phyloP scores from a whole-genome alignment of 2,113 vertebrate species.

The Nettapus auritus region DNA sequence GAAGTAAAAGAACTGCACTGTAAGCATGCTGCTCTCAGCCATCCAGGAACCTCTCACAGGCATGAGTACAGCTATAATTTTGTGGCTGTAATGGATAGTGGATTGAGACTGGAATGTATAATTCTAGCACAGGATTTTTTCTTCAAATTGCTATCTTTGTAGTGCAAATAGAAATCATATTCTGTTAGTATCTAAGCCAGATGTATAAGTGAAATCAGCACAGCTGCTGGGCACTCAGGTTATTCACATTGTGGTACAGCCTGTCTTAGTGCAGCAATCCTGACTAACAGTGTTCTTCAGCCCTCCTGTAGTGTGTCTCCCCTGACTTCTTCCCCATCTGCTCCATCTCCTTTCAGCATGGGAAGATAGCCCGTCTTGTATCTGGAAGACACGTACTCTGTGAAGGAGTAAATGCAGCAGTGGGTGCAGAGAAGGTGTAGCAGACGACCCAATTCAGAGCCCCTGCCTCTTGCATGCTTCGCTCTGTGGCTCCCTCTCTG shows the following conservation, averaged over 20 bases:
- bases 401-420: background rate
- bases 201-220: background rate
- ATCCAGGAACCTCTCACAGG: background rate
- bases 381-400: background rate
- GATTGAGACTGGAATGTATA: constrained; percentile 15
- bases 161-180: background rate
- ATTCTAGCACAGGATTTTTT: background rate
- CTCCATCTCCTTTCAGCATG: background rate
- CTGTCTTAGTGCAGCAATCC: background rate
- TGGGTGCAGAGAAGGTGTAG: background rate
- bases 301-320: accelerated
- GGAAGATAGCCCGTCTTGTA: background rate
- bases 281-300: background rate
- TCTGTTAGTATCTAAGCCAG: background rate
- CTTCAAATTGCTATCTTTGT: background rate
- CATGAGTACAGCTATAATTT: constrained; percentile 21
- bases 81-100: background rate
- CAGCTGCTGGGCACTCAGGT: background rate
- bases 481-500: background rate
- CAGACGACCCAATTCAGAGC: accelerated
- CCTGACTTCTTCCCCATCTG: background rate
- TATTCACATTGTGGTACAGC: accelerated
- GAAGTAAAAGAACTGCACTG: background rate
- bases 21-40: background rate
- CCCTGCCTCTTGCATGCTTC: background rate